These are phyloP conservation scores for Sminthurinus aureus DNA, from an alignment of 2,888 invertebrate genomes.

Conservation along the genomic window DNA sequence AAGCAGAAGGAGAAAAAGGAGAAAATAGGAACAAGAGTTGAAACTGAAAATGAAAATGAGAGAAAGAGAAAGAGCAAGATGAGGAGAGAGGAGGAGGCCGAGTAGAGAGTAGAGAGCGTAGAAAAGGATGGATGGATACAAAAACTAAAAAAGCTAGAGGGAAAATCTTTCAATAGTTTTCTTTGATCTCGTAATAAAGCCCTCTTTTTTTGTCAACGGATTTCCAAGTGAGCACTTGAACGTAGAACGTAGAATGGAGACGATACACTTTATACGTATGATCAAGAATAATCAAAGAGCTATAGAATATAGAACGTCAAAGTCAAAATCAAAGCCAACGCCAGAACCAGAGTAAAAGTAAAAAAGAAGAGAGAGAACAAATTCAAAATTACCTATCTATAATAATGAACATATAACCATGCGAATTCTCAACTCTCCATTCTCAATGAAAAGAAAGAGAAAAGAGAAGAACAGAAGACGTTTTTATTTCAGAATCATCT, in stretches of 20 bases:
- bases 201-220: conserved; percentile 41
- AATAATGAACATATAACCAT: not conserved
- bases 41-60: conserved; percentile 5
- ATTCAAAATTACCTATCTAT: conserved; percentile 1
- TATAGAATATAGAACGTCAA: not conserved
- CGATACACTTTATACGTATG: not conserved
- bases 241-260: not conserved
- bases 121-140: no score
- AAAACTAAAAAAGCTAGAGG: conserved; percentile 22
- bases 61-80: conserved; percentile 13
- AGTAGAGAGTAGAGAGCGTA: no score
- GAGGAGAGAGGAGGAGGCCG: conserved; percentile 4
- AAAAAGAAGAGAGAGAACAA: not conserved
- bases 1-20: no score
- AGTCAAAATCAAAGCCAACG: not conserved
- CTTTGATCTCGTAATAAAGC: conserved; percentile 40
- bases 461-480: not conserved
- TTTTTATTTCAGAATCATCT: not conserved
- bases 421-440: not conserved
- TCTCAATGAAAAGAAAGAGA: not conserved
- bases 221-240: conserved; percentile 39
- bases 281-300: conserved; percentile 12
- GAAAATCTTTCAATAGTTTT: conserved; percentile 35
- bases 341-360: no score
- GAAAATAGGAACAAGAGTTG: no score